Evolutionary conservation across 2,113 vertebrate genomes (phyloP), one percentile per base, ranked within the genome.

Genomic region (Neogale vison): DNA sequence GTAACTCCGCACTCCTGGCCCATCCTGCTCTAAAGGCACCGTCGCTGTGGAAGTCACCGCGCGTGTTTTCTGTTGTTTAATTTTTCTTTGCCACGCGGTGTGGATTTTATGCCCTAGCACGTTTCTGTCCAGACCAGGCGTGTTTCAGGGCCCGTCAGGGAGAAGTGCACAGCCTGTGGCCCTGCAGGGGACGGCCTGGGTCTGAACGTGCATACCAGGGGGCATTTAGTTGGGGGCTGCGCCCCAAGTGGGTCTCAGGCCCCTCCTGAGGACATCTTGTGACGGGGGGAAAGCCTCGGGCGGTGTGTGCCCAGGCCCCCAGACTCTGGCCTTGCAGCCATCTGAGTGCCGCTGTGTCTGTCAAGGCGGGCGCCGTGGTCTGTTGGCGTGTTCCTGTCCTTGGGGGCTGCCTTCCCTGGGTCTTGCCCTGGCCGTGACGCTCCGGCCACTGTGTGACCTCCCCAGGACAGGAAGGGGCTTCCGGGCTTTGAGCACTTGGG

Each of bases 41-140:
- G 1, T 4, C 10, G 1, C 0, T 0, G 0, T 10, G 2, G 14
- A 17, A 6, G 0, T 15, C 9, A 1, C n/a, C 0, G 29, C 17
- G 18, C 18, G 0, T 3, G 0, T 10, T 9, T 24, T 2, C 4
- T 72, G 3, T 26, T 6, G 12, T 0, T 39, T 50, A 3, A 3
- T 31, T 6, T 8, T 34, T 36, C 39, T 26, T 3, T n/a, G 24
- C 13, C 6, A 0, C 3, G 18, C 26, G 9, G 1, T 6, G 11
- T 77, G 24, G 13, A 0, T 36, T 23, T 81, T 2, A 6, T 0
- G 10, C 36, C 12, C 6, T 6, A 4, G 24, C 8, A 3, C 4
- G 0, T 10, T 17, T 90, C 29, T n/a, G 18, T 18, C 14, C 50
- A 39, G 34, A 45, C 65, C 45, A 17, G 18, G 45, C 31, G 14